A percentile compares a stretch with the other conserved stretches of the same genome.
Evolutionary conservation across 2,113 vertebrate species (phyloP).

Genomic region (Callocephalon fimbriatum): DNA sequence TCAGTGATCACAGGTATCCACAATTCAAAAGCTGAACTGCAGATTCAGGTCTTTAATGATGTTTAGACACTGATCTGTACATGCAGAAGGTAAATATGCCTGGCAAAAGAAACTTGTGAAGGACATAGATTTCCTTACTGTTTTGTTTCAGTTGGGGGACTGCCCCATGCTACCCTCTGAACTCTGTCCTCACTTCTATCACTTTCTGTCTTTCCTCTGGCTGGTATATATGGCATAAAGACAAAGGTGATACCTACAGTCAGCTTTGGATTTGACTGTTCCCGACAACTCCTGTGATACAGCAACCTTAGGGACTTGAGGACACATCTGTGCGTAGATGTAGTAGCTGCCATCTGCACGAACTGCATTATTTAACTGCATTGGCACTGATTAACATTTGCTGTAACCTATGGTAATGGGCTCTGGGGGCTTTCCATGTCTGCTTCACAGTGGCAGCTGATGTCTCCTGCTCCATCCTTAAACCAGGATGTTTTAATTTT

Average conservation of each 20-base stretch:
- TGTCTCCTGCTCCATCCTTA: slow-evolving; percentile 85
- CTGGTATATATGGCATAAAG: slow-evolving; percentile 28
- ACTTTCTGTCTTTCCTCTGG: neutral
- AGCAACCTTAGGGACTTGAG: slow-evolving; percentile 79
- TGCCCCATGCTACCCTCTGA: neutral
- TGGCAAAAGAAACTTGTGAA: neutral
- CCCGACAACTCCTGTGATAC: slow-evolving; percentile 80
- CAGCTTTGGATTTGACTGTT: slow-evolving; percentile 76
- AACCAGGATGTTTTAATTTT: slow-evolving; percentile 91
- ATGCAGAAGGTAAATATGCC: neutral
- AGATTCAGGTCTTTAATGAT: neutral
- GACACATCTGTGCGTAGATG: slow-evolving; percentile 84
- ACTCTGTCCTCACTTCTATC: neutral
- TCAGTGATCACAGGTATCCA: neutral
- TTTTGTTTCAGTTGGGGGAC: neutral
- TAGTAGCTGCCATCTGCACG: slow-evolving; percentile 85
- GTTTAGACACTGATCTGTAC: neutral
- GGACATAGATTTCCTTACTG: neutral
- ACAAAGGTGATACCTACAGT: slow-evolving; percentile 74
- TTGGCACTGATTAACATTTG: slow-evolving; percentile 89
- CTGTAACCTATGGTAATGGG: slow-evolving; percentile 90
- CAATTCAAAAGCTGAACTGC: neutral
- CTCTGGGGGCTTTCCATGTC: slow-evolving; percentile 85
- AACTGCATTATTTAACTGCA: slow-evolving; percentile 90
- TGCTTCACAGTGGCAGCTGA: slow-evolving; percentile 85